These are phyloP conservation scores for Notothenia coriiceps DNA, from an alignment of 2,113 vertebrate genomes.

Conservation along the genomic window DNA sequence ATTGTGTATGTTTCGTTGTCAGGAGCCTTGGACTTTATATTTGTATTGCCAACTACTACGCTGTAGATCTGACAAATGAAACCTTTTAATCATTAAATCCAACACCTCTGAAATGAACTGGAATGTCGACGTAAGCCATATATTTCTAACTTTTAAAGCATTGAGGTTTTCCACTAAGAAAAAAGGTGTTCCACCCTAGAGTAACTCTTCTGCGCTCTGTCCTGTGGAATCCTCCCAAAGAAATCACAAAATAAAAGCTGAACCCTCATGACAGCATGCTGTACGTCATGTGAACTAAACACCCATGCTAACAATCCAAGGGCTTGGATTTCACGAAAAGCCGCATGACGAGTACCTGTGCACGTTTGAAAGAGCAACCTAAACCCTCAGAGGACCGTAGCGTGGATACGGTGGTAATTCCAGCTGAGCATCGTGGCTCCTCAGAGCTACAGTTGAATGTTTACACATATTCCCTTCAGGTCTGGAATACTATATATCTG, in stretches of 20 bases:
- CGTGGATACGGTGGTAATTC: slow-evolving; percentile 51
- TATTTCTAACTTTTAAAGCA: neutral
- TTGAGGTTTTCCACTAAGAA: neutral
- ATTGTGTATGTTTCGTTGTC: too few relatives aligned
- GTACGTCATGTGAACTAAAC: slow-evolving; percentile 43
- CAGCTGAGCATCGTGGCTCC: slow-evolving; percentile 76
- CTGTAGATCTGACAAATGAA: too few relatives aligned
- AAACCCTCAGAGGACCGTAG: slow-evolving; percentile 25
- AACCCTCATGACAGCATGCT: slow-evolving; percentile 31
- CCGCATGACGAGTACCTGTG: slow-evolving; percentile 59
- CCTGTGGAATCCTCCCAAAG: slow-evolving; percentile 41
- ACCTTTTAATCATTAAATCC: neutral
- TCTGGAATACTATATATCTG: slow-evolving; percentile 94
- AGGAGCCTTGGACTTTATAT: too few relatives aligned
- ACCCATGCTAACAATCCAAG: slow-evolving; percentile 16
- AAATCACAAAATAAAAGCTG: slow-evolving; percentile 31
- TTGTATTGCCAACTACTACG: too few relatives aligned
- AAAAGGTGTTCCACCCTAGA: slow-evolving; percentile 12
- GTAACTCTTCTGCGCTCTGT: neutral
- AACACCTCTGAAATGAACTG: neutral
- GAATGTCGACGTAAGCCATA: neutral
- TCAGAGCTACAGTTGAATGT: slow-evolving; percentile 93
- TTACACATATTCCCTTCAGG: slow-evolving; percentile 94
- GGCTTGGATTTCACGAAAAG: slow-evolving; percentile 39
- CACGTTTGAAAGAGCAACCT: slow-evolving; percentile 22